phyloP scores from a whole-genome alignment of 1,140 invertebrate species.

The Aricia agestis region DNA sequence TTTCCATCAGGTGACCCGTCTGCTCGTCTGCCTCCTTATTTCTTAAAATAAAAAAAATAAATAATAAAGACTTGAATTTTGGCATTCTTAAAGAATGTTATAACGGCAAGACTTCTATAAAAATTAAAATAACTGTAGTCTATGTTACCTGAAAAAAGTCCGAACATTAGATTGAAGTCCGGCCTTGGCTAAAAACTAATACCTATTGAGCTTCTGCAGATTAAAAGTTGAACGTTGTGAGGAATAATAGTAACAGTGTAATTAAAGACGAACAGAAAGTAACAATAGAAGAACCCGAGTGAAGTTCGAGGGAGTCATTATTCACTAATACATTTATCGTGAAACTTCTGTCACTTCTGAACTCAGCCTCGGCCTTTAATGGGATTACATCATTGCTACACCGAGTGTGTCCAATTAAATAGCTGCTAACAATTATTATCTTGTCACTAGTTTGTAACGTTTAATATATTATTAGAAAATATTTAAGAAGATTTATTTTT shows the following conservation, averaged over 20 bases:
- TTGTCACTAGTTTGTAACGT: not conserved
- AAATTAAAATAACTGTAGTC: no score
- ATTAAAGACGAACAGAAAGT: constrained; percentile 8
- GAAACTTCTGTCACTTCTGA: constrained; percentile 14
- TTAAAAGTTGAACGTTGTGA: not conserved
- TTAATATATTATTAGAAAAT: not conserved
- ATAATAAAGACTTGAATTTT: no score
- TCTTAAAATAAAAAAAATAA: no score
- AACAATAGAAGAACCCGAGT: not conserved
- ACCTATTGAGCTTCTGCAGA: not conserved
- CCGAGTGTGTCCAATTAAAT: not conserved
- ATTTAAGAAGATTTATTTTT: no score
- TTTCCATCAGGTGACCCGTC: no score
- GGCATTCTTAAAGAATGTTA: no score
- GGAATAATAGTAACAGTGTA: not conserved
- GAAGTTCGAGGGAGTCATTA: not conserved
- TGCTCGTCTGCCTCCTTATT: no score
- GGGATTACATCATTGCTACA: not conserved
- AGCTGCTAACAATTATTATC: not conserved
- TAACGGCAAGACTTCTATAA: no score
- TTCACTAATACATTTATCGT: constrained; percentile 13
- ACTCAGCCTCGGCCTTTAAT: constrained; percentile 1
- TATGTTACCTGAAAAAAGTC: no score
- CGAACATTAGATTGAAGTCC: not conserved
- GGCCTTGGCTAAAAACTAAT: not conserved